Conservation (phyloP, 2,797 vertebrate species). For the Amphiprion clarkii region DNA sequence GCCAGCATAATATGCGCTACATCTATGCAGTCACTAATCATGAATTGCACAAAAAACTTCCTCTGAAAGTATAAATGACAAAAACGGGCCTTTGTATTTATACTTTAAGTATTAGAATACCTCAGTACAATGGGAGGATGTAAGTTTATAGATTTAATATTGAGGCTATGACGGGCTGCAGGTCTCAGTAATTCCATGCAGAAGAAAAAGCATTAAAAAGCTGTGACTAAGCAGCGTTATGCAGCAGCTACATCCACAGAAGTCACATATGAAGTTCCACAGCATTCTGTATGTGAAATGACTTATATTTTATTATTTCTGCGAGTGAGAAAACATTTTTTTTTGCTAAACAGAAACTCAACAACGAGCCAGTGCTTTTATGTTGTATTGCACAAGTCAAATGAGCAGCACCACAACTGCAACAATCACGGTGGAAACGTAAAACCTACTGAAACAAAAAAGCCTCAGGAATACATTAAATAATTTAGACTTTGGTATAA, state of each 20-base stretch:
- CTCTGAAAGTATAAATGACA: no score
- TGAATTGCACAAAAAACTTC: not conserved
- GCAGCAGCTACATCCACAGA: not conserved
- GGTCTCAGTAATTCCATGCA: no score
- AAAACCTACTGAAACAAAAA: not conserved
- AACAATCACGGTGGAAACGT: constrained; percentile 15
- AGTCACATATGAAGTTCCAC: not conserved
- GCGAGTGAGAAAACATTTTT: not conserved
- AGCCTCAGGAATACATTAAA: constrained; percentile 30
- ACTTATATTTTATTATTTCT: not conserved
- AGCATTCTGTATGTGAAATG: constrained; percentile 9
- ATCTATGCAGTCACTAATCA: not conserved
- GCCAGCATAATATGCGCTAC: not conserved
- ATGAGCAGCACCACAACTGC: constrained; percentile 46
- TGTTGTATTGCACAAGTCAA: constrained; percentile 57
- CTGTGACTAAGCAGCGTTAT: constrained; percentile 1
- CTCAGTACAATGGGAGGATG: no score
- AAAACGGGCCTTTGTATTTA: not conserved
- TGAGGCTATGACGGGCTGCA: no score
- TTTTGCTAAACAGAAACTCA: constrained; percentile 6
- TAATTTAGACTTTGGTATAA: constrained; percentile 60
- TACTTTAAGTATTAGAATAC: not conserved
- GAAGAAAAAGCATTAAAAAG: not conserved
- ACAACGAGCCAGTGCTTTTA: constrained; percentile 21
- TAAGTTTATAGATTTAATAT: no score